Evolutionary conservation across 2,113 vertebrate genomes (phyloP), one percentile per base, ranked within the genome.

Genomic region (Toxotes jaculatrix): DNA sequence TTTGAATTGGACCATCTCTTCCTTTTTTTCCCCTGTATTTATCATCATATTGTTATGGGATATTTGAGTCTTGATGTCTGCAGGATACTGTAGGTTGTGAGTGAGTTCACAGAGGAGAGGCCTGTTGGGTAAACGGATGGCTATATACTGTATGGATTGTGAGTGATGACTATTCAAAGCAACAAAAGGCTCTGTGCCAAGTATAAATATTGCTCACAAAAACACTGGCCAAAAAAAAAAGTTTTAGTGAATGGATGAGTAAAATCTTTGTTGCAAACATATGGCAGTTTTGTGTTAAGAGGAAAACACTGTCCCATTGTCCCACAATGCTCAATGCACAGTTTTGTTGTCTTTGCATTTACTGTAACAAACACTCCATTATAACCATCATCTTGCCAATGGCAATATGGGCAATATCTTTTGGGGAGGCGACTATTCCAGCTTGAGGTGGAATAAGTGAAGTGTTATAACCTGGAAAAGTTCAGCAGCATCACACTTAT

Each of bases 21-120:
- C 10, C 1, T 10, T 32, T 23, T 16, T 31, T 47, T 45, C 70
- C 27, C 27, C 27, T 59, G 53, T 55, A 32, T 19, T 43, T 60
- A 51, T 82, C 4, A 31, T 67, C 45, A 34, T 12, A 42, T 45
- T 68, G 34, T 31, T 53, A 61, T 17, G 51, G 32, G 12, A 79
- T 47, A 62, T 43, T 77, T 17, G 17, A 69, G 42, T 45, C 27
- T 49, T n/a, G 34, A 51, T 55, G 49, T 36, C 21, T 53, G 32
- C 32, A 45, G 40, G 7, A 27, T 45, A 7, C 8, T 49, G 8
- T 43, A 74, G 42, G 31, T 38, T 61, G 3, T 40, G 32, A 31
- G 38, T 31, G 36, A 59, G 32, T 73, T 47, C 40, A 27, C 64
- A 42, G 40, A 59, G 51, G 16, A 59, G n/a, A 21, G 16, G 32